Evolutionary conservation across 2,888 invertebrate species (phyloP).

Genomic region (Apotomis capreana): DNA sequence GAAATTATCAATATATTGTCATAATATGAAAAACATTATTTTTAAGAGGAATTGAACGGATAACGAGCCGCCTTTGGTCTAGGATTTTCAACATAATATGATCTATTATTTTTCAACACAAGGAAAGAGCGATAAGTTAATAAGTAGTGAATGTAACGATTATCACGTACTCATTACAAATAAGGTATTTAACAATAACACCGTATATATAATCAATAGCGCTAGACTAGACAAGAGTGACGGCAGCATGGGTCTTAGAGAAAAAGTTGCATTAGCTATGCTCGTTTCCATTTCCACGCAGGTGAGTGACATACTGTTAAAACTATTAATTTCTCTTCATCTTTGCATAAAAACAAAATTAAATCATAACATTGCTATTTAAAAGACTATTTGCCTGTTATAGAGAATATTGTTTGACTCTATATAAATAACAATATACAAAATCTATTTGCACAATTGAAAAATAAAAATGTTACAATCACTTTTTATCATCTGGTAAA

Average conservation of each 20-base stretch:
- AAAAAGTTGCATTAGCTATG: conserved; percentile 58
- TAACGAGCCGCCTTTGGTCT: not conserved
- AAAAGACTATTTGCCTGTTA: too few species aligned
- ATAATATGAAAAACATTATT: too few species aligned
- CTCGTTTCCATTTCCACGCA: conserved; percentile 50
- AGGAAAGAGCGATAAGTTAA: conserved; percentile 23
- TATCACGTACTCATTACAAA: conserved; percentile 31
- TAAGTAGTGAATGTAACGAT: conserved; percentile 20
- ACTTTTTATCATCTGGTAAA: too few species aligned
- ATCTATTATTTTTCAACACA: conserved; percentile 22
- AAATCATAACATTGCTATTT: not conserved
- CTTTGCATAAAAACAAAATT: not conserved
- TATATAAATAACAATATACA: too few species aligned
- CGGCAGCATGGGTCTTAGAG: conserved; percentile 60
- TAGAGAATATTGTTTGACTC: too few species aligned
- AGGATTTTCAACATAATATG: conserved; percentile 15
- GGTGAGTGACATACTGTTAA: conserved; percentile 52
- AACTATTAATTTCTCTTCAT: not conserved
- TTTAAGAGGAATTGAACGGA: too few species aligned
- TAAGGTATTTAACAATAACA: conserved; percentile 29
- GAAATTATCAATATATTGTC: too few species aligned
- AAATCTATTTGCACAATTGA: too few species aligned
- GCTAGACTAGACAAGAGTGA: conserved; percentile 38
- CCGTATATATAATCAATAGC: conserved; percentile 43
- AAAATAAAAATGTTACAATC: too few species aligned